Evolutionary conservation across 2,113 vertebrate species (phyloP).

Genomic region (Phainopepla nitens): DNA sequence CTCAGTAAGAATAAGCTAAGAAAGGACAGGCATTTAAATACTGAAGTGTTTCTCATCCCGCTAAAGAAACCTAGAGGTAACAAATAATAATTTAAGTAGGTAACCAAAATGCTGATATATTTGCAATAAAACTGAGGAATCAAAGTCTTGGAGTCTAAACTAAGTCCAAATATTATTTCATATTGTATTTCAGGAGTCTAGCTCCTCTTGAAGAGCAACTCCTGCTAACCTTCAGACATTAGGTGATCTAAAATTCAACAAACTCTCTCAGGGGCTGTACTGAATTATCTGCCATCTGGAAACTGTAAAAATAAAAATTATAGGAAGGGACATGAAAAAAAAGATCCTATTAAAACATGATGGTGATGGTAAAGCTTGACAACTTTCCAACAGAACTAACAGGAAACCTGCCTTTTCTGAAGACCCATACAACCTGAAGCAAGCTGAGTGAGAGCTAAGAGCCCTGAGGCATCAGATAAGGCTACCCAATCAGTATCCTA

Average conservation of each 20-base stretch:
- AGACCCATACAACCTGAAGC: background rate
- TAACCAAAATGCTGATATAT: background rate
- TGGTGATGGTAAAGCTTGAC: background rate
- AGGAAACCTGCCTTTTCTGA: background rate
- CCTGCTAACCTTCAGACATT: background rate
- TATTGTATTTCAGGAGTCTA: background rate
- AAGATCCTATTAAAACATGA: background rate
- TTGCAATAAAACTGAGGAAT: background rate
- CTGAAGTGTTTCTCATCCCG: background rate
- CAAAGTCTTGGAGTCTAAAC: background rate
- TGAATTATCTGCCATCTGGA: slow-evolving; percentile 18
- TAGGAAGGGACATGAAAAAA: slow-evolving; percentile 2
- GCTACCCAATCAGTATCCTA: background rate
- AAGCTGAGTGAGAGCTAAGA: background rate
- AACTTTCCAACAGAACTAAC: background rate
- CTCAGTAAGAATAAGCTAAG: background rate
- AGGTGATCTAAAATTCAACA: background rate
- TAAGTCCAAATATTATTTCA: background rate
- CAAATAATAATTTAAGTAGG: background rate
- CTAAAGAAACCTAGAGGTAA: background rate
- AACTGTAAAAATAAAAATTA: background rate
- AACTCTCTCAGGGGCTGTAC: background rate
- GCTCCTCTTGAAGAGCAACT: background rate
- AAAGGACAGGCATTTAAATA: background rate
- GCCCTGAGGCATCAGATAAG: background rate